Conservation (phyloP, 2,888 invertebrate species). For the Dichetophora obliterata region DNA sequence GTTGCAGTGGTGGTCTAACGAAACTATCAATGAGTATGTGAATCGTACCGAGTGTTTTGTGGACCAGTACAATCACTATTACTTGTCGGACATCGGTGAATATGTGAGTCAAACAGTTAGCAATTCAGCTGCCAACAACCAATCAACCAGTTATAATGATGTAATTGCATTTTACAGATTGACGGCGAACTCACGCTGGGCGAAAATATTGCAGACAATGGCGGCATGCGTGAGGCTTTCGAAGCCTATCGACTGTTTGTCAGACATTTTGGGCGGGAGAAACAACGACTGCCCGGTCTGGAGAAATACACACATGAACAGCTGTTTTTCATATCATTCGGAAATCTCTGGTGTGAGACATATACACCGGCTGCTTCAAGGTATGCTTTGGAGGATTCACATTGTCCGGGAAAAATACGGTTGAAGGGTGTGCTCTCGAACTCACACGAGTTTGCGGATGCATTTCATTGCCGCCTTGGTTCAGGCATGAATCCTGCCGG, state of each 20-base stretch:
- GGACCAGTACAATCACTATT: conserved; percentile 82
- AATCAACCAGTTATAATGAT: background rate
- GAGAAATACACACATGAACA: conserved; percentile 80
- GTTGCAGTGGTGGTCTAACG: conserved; percentile 91
- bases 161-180: conserved; percentile 72
- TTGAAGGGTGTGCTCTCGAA: conserved; percentile 80
- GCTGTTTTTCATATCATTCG: conserved; percentile 84
- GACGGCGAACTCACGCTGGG: conserved; percentile 82
- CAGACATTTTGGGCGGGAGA: conserved; percentile 74
- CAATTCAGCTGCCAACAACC: background rate
- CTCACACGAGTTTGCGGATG: conserved; percentile 78
- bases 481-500: conserved; percentile 72
- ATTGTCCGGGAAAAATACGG: conserved; percentile 80
- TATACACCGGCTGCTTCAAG: conserved; percentile 75
- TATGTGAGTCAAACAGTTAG: conserved; percentile 71
- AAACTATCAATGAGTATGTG: conserved; percentile 81
- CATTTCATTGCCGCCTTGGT: conserved; percentile 73
- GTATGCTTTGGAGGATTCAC: conserved; percentile 79
- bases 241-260: conserved; percentile 77
- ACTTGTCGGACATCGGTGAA: conserved; percentile 75
- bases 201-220: conserved; percentile 89
- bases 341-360: conserved; percentile 89
- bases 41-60: conserved; percentile 86
- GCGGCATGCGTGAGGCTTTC: conserved; percentile 82
- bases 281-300: conserved; percentile 78